A percentile compares a stretch with the other conserved stretches of the same genome.
Evolutionary conservation across 2,797 vertebrate species (phyloP).

Genomic region (Falco berigora): DNA sequence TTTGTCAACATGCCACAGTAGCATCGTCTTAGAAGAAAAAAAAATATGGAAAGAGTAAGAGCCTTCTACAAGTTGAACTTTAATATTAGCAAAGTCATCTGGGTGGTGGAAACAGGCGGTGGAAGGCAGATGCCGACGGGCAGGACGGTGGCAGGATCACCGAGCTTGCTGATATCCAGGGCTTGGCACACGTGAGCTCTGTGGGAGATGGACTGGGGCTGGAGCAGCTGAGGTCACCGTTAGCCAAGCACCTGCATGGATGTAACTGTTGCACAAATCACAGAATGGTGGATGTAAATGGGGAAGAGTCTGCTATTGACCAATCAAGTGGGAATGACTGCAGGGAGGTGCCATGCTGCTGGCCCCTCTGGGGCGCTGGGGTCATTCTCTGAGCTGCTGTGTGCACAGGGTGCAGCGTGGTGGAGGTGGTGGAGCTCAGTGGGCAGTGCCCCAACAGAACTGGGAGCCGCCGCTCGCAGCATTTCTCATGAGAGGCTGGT

Average conservation of each 20-base stretch:
- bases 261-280: no score
- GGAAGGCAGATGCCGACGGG: not conserved
- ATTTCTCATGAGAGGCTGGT: not conserved
- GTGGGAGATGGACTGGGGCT: not conserved
- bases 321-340: not conserved
- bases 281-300: not conserved
- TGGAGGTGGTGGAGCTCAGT: not conserved
- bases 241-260: not conserved
- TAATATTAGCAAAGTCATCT: not conserved
- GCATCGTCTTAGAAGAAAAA: not conserved
- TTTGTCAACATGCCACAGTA: conserved; percentile 33
- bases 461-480: not conserved
- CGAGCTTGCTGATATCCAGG: rapidly evolving
- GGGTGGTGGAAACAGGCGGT: not conserved
- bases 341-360: not conserved
- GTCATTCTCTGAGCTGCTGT: rapidly evolving
- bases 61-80: not conserved
- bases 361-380: not conserved
- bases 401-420: not conserved
- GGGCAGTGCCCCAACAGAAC: not conserved
- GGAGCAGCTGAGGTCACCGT: not conserved
- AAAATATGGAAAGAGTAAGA: not conserved
- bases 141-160: not conserved
- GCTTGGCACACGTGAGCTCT: rapidly evolving
- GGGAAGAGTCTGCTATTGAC: not conserved